Conservation (phyloP, 1,140 invertebrate genomes). For the Dinothrombium tinctorium region DNA sequence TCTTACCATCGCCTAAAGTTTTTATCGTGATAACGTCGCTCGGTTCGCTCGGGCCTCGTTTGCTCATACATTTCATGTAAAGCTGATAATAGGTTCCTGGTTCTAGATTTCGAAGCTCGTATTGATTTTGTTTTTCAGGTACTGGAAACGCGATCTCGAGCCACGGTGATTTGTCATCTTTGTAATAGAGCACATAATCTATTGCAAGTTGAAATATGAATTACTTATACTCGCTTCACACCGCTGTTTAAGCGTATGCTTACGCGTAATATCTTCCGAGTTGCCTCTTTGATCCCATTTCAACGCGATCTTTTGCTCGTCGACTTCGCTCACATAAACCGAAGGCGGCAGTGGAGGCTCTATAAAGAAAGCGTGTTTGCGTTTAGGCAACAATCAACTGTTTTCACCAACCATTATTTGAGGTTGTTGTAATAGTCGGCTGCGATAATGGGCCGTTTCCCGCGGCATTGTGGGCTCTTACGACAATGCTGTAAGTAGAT, state of each 20-base stretch:
- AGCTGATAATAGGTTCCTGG: constrained; percentile 15
- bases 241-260: too few relatives aligned
- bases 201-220: too few relatives aligned
- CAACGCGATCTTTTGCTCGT: constrained; percentile 1
- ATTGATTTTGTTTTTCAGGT: constrained; percentile 10
- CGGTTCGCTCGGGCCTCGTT: constrained; percentile 14
- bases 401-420: constrained; percentile 15
- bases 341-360: constrained; percentile 13
- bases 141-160: constrained; percentile 14
- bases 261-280: constrained; percentile 2
- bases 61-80: constrained; percentile 13
- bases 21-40: constrained; percentile 14
- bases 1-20: constrained; percentile 16
- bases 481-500: constrained; percentile 14
- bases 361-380: too few relatives aligned
- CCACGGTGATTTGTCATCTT: constrained; percentile 15
- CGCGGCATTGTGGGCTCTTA: constrained; percentile 15
- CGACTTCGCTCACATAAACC: constrained; percentile 9
- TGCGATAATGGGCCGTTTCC: constrained; percentile 16
- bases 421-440: constrained; percentile 12
- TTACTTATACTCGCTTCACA: too few relatives aligned
- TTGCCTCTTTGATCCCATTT: constrained; percentile 10
- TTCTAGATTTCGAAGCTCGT: constrained; percentile 12
- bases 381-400: too few relatives aligned
- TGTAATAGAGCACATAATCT: constrained; percentile 15